Conservation (phyloP, 2,113 vertebrate genomes). For the Xenus cinereus region DNA sequence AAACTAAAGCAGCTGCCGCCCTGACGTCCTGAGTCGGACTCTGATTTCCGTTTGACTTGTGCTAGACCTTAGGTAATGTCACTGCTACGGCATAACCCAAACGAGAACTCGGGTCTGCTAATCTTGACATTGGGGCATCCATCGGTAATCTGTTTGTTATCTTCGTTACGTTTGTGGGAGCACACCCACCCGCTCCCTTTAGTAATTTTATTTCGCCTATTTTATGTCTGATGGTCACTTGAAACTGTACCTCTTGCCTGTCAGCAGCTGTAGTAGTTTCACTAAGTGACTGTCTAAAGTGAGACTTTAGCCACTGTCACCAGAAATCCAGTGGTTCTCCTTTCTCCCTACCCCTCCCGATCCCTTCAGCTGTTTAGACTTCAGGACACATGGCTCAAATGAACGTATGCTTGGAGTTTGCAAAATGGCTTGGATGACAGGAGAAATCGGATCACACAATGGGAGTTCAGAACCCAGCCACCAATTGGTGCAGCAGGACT, state of each 20-base stretch:
- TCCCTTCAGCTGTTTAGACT: slow-evolving; percentile 49
- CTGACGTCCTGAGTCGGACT: neutral
- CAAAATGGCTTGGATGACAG: slow-evolving; percentile 36
- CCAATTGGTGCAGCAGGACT: slow-evolving; percentile 43
- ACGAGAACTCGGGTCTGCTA: neutral
- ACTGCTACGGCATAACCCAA: neutral
- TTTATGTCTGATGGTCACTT: slow-evolving; percentile 36
- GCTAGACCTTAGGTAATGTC: neutral
- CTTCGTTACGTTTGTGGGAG: slow-evolving; percentile 13
- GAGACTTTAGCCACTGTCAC: slow-evolving; percentile 38
- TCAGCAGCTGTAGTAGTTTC: slow-evolving; percentile 56
- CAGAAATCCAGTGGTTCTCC: slow-evolving; percentile 42
- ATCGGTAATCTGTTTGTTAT: neutral
- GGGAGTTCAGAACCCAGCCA: slow-evolving; percentile 34
- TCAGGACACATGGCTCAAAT: slow-evolving; percentile 43
- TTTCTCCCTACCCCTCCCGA: neutral
- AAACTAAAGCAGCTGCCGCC: slow-evolving; percentile 41
- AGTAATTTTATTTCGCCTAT: slow-evolving; percentile 47
- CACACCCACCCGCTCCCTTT: neutral
- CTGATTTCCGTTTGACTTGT: slow-evolving; percentile 49
- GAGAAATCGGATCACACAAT: slow-evolving; percentile 54
- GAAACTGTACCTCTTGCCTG: slow-evolving; percentile 46
- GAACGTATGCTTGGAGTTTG: slow-evolving; percentile 26
- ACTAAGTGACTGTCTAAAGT: slow-evolving; percentile 34
- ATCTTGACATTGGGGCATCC: neutral